A percentile compares a stretch with the other conserved stretches of the same genome.
These are phyloP conservation scores for Metellina segmentata DNA, from an alignment of 2,888 invertebrate genomes.

Conservation along the genomic window DNA sequence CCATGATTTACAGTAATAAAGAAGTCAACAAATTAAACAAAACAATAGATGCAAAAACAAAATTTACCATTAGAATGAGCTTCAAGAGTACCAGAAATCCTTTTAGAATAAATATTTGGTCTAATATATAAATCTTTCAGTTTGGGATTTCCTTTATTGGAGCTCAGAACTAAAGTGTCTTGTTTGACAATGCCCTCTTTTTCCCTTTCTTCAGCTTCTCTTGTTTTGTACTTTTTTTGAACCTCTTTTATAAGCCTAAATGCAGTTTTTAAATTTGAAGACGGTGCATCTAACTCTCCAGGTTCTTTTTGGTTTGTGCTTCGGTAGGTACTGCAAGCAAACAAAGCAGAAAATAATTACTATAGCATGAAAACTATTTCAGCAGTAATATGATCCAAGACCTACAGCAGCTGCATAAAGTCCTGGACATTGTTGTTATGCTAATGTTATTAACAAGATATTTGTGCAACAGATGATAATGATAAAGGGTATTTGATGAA, in stretches of 20 bases:
- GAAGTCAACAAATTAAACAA: not conserved
- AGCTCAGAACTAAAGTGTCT: constrained; percentile 95
- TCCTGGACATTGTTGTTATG: too few relatives aligned
- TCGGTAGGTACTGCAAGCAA: constrained; percentile 88
- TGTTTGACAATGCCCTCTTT: constrained; percentile 99
- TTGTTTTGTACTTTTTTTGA: constrained; percentile 98
- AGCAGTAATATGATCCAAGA: too few relatives aligned
- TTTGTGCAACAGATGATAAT: too few relatives aligned
- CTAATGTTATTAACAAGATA: too few relatives aligned
- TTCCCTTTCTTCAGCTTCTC: constrained; percentile 98
- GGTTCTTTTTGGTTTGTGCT: constrained; percentile 98
- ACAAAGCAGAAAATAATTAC: not conserved
- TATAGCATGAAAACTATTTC: not conserved
- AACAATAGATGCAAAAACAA: not conserved
- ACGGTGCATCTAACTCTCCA: constrained; percentile 95
- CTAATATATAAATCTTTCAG: constrained; percentile 98
- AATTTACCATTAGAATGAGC: constrained; percentile 93
- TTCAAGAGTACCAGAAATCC: constrained; percentile 94
- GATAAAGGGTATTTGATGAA: too few relatives aligned
- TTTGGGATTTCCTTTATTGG: constrained; percentile 98
- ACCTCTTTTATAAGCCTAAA: constrained; percentile 99
- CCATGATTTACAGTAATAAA: not conserved
- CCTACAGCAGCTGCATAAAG: too few relatives aligned
- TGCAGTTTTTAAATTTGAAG: constrained; percentile 96
- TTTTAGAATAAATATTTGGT: constrained; percentile 95